These are phyloP conservation scores for Theretra japonica DNA, from an alignment of 2,888 invertebrate species.

Conservation along the genomic window DNA sequence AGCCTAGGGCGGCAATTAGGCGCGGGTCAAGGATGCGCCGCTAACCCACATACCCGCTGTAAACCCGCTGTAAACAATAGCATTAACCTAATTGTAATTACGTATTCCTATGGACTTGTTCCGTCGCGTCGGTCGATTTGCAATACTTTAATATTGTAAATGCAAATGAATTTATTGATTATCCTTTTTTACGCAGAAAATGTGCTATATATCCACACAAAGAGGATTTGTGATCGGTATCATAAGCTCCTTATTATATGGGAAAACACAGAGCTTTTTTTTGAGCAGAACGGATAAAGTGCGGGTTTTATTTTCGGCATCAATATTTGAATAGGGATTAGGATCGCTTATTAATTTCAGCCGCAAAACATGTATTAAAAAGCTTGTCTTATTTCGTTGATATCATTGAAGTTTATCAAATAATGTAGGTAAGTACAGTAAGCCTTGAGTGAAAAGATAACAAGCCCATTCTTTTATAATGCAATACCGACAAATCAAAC, in stretches of 20 bases:
- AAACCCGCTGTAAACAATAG: neutral
- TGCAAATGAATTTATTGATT: neutral
- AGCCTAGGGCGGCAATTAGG: constrained; percentile 20
- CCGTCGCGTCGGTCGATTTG: neutral
- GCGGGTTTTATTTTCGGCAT: too few relatives aligned
- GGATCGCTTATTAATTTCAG: too few relatives aligned
- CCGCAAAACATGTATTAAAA: too few relatives aligned
- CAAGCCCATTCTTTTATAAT: neutral
- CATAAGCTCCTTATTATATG: too few relatives aligned
- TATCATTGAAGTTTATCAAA: too few relatives aligned
- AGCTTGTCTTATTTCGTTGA: too few relatives aligned
- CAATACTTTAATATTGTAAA: neutral
- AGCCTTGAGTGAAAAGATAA: neutral
- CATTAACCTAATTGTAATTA: constrained; percentile 23
- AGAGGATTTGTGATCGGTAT: too few relatives aligned
- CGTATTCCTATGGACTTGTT: neutral
- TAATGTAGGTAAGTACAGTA: too few relatives aligned
- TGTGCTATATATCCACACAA: neutral
- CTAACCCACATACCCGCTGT: constrained; percentile 19
- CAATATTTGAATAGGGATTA: too few relatives aligned
- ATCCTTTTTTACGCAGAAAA: neutral
- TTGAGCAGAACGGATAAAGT: too few relatives aligned
- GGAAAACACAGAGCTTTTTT: too few relatives aligned
- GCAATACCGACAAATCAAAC: neutral
- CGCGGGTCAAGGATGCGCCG: constrained; percentile 20